Evolutionary conservation across 1,140 invertebrate genomes (phyloP), one percentile per base, ranked within the genome.

Genomic region (Oscheius sp.): DNA sequence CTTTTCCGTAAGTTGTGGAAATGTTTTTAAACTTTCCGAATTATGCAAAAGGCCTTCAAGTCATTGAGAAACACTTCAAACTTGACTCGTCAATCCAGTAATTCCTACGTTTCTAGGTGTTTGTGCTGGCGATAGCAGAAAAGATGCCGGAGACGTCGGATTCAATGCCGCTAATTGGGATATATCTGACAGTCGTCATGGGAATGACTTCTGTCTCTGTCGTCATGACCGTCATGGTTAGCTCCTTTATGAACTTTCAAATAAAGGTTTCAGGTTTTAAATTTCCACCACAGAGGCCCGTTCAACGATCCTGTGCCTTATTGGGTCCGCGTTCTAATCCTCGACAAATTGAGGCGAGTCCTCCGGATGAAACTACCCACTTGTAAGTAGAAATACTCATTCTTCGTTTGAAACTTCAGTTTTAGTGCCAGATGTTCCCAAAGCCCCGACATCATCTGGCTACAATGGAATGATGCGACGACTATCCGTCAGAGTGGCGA

Each of bases 1-100:
- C 1, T 93, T 94, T 91, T 93, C 92, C 0, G 95, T 99, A 89
- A 98, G 97, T 89, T 97, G 97, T 88, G 88, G 97, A 34, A 88
- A 36, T 36, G 18, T 34, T 20, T 13, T 34, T 34, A n/a, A n/a
- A n/a, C n/a, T n/a, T n/a, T n/a, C n/a, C n/a, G n/a, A n/a, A n/a
- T n/a, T n/a, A n/a, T n/a, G n/a, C n/a, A n/a, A n/a, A n/a, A n/a
- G n/a, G n/a, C n/a, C n/a, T n/a, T n/a, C n/a, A n/a, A n/a, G n/a
- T n/a, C n/a, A n/a, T n/a, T n/a, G n/a, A n/a, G n/a, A n/a, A n/a
- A n/a, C n/a, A n/a, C n/a, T n/a, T n/a, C n/a, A n/a, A n/a, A n/a
- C n/a, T n/a, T n/a, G n/a, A n/a, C n/a, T n/a, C n/a, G n/a, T n/a
- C n/a, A n/a, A n/a, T n/a, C 10, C 28, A 13, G 3, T 15, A 13